Percentiles rank a stretch among this genome's conserved stretches.
Conservation (phyloP, 64 coral and sea anemone genomes). For the Montipora capricornis region DNA sequence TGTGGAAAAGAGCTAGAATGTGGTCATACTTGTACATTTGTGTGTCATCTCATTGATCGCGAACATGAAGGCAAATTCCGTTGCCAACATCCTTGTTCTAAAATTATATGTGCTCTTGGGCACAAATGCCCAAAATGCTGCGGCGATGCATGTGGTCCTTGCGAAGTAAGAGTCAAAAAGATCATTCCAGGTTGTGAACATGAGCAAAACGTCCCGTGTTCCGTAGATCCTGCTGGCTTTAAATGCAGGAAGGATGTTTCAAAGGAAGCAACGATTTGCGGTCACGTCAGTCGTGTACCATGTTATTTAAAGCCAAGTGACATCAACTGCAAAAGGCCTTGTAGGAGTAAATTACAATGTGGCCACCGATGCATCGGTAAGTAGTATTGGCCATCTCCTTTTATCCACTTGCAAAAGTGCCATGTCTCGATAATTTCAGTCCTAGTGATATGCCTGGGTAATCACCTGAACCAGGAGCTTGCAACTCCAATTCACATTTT, state of each 20-base stretch:
- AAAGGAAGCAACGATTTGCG: constrained; percentile 59
- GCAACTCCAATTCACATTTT: too few relatives aligned
- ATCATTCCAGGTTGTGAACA: constrained; percentile 60
- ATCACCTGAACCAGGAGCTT: too few relatives aligned
- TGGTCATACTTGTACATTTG: constrained; percentile 48
- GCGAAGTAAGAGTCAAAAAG: constrained; percentile 30
- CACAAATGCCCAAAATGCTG: constrained; percentile 45
- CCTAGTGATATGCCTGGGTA: too few relatives aligned
- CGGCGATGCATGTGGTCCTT: constrained; percentile 54
- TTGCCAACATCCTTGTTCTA: constrained; percentile 49
- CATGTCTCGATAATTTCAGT: too few relatives aligned
- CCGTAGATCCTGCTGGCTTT: constrained; percentile 15
- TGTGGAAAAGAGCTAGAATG: constrained; percentile 53
- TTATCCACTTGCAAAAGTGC: too few relatives aligned
- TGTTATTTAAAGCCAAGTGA: constrained; percentile 6
- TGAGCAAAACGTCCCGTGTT: constrained; percentile 48
- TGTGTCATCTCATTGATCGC: constrained; percentile 68
- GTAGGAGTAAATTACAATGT: constrained; percentile 48
- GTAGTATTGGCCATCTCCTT: neutral
- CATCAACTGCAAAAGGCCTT: constrained; percentile 44
- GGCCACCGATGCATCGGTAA: constrained; percentile 54
- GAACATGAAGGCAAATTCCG: constrained; percentile 54
- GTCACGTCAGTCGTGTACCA: constrained; percentile 29
- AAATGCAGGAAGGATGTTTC: constrained; percentile 9
- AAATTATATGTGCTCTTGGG: constrained; percentile 40